These are phyloP conservation scores for Tiaroga cobitis DNA, from an alignment of 2,797 vertebrate genomes.

Conservation along the genomic window DNA sequence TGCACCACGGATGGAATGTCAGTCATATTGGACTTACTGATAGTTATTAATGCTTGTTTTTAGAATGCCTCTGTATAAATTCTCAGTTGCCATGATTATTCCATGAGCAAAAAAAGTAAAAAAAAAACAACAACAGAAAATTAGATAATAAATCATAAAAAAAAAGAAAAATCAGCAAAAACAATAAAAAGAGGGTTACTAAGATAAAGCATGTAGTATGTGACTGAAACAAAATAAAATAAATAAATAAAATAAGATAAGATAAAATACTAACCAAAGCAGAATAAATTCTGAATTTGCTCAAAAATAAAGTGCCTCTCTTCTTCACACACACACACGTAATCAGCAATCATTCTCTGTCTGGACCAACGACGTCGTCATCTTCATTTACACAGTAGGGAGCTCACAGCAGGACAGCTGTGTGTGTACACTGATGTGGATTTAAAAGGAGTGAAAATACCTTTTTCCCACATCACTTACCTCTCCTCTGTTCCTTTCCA, in stretches of 20 bases:
- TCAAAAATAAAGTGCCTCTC: background rate
- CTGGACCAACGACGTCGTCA: constrained; percentile 34
- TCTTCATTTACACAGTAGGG: constrained; percentile 28
- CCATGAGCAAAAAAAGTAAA: background rate
- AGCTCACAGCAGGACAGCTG: constrained; percentile 55
- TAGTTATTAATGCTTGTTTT: background rate
- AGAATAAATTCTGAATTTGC: background rate
- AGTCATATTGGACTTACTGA: background rate
- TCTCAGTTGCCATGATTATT: background rate
- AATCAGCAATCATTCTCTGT: constrained; percentile 21
- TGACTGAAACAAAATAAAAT: background rate
- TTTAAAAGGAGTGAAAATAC: constrained; percentile 26
- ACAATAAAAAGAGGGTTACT: background rate
- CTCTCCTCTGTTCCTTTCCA: background rate
- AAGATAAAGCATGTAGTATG: background rate
- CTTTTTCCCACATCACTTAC: background rate
- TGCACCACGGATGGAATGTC: background rate
- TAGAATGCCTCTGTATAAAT: background rate
- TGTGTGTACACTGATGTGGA: constrained; percentile 41
- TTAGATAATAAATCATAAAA: too few relatives aligned
- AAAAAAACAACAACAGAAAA: too few relatives aligned
- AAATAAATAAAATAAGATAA: background rate
- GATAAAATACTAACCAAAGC: background rate
- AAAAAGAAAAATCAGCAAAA: background rate
- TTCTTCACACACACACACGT: background rate